Percentiles rank a stretch among this genome's conserved stretches.
phyloP scores from a whole-genome alignment of 2,888 invertebrate species.

The Microdon myrmicae region DNA sequence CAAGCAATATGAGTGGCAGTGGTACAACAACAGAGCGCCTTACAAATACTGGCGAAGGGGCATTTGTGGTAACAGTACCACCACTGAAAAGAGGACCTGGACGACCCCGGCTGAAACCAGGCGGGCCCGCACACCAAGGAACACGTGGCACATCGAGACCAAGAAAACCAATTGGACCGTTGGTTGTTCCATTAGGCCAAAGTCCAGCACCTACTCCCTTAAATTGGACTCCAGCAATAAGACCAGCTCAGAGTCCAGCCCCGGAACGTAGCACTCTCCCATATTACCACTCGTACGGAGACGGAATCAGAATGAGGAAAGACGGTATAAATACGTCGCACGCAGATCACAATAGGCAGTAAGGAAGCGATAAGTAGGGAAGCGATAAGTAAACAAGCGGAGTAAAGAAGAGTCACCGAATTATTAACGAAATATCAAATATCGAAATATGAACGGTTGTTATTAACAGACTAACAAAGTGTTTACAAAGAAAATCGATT shows the following conservation, averaged over 20 bases:
- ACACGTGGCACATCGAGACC: conserved; percentile 71
- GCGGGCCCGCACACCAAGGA: conserved; percentile 74
- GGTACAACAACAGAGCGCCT: conserved; percentile 43
- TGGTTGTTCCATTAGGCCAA: conserved; percentile 64
- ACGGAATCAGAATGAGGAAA: too few relatives aligned
- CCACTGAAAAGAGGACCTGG: conserved; percentile 74
- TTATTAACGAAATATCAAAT: too few relatives aligned
- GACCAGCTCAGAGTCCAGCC: conserved; percentile 63
- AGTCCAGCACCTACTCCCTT: conserved; percentile 64
- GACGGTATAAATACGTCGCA: too few relatives aligned
- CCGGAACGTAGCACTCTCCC: conserved; percentile 54
- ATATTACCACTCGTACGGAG: conserved; percentile 48
- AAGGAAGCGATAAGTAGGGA: too few relatives aligned
- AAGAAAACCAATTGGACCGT: conserved; percentile 69
- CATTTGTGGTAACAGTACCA: conserved; percentile 55
- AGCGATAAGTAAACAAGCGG: too few relatives aligned
- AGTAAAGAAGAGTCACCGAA: too few relatives aligned
- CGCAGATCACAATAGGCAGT: too few relatives aligned
- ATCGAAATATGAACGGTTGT: too few relatives aligned
- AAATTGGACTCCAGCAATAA: conserved; percentile 63
- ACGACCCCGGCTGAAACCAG: conserved; percentile 74
- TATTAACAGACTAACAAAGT: too few relatives aligned
- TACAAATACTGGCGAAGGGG: conserved; percentile 48
- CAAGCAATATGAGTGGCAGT: too few relatives aligned
- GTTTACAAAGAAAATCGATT: too few relatives aligned